These are phyloP conservation scores for Corvus hawaiiensis DNA, from an alignment of 2,113 vertebrate genomes.

Conservation along the genomic window DNA sequence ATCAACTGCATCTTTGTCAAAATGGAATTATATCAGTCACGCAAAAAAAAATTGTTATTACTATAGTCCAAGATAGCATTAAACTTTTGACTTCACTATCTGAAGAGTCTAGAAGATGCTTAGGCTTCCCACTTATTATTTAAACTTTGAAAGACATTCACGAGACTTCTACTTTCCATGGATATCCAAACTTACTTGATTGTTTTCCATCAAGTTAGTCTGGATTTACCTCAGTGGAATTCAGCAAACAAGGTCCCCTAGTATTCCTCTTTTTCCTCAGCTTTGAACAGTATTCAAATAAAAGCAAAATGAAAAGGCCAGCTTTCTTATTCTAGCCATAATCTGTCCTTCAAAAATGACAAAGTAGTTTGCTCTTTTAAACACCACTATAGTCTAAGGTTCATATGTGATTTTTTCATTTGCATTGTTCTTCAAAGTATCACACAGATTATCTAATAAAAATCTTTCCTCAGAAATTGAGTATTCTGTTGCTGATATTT, in stretches of 20 bases:
- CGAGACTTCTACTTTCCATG: not conserved
- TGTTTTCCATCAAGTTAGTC: not conserved
- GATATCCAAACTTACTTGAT: not conserved
- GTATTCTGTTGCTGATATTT: constrained; percentile 50
- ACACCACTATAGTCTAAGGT: not conserved
- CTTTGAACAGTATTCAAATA: not conserved
- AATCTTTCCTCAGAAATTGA: constrained; percentile 31
- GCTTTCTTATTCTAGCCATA: not conserved
- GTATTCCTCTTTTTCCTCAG: not conserved
- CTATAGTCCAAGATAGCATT: not conserved
- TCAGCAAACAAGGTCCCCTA: not conserved
- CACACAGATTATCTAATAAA: constrained; percentile 56
- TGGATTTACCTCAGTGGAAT: not conserved
- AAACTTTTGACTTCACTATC: not conserved
- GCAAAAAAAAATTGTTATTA: not conserved
- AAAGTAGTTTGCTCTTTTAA: constrained; percentile 11
- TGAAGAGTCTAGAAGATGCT: not conserved
- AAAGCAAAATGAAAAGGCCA: not conserved
- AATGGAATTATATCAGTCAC: not conserved
- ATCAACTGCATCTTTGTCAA: not conserved
- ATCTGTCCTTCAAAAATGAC: not conserved
- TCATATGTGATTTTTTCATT: not conserved
- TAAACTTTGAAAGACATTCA: not conserved
- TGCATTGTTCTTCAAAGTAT: constrained; percentile 22
- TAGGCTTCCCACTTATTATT: not conserved